Conservation (phyloP, 2,797 vertebrate species). For the Carduelis carduelis region DNA sequence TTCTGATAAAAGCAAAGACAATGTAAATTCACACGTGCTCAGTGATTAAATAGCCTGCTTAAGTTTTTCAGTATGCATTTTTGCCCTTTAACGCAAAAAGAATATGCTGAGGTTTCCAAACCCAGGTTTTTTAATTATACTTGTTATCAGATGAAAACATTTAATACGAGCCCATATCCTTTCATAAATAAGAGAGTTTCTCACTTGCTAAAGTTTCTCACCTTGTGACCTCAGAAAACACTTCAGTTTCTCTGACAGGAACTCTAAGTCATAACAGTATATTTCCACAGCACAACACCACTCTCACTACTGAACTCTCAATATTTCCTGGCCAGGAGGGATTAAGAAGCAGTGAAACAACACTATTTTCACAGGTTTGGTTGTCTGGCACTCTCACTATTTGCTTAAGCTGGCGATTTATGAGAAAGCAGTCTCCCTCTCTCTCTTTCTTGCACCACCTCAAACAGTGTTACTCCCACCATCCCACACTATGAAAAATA, state of each 20-base stretch:
- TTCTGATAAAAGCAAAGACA: not conserved
- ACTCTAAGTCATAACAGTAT: slow-evolving; percentile 13
- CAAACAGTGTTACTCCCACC: not conserved
- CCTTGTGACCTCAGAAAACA: slow-evolving; percentile 23
- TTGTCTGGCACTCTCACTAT: slow-evolving; percentile 29
- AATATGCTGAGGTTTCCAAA: not conserved
- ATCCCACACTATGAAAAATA: not conserved
- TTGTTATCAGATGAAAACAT: slow-evolving; percentile 27
- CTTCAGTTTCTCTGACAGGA: not conserved
- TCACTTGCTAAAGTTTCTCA: slow-evolving; percentile 50
- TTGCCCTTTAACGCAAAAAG: not conserved
- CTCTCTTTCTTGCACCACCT: not conserved
- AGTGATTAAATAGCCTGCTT: not conserved
- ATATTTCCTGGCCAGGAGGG: slow-evolving; percentile 31
- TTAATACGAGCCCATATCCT: not conserved
- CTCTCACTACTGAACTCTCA: not conserved
- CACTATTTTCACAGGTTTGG: slow-evolving; percentile 52
- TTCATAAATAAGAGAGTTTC: slow-evolving; percentile 18
- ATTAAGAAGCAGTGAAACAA: slow-evolving; percentile 48
- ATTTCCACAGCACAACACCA: slow-evolving; percentile 26
- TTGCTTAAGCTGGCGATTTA: slow-evolving; percentile 38
- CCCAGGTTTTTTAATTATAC: not conserved
- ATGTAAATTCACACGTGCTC: not conserved
- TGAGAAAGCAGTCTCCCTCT: not conserved
- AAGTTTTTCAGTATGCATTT: not conserved